A percentile compares a stretch with the other conserved stretches of the same genome.
These are phyloP conservation scores for Pelochelys cantorii DNA, from an alignment of 2,797 vertebrate species.

Conservation along the genomic window DNA sequence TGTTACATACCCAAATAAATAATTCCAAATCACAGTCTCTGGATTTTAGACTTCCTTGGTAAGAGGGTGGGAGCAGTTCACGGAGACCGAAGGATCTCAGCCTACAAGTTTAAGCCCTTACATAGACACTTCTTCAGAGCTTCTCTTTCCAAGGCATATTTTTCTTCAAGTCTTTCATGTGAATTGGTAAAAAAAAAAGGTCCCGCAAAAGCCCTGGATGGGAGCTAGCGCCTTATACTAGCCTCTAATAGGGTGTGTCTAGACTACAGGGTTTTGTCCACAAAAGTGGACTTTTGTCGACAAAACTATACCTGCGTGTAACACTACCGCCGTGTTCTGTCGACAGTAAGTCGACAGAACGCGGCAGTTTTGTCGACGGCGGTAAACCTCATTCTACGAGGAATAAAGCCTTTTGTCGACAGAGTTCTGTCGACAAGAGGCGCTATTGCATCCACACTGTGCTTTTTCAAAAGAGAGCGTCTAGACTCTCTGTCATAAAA, in stretches of 20 bases:
- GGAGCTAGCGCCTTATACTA: neutral
- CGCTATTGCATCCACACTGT: too few relatives aligned
- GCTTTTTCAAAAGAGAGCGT: too few relatives aligned
- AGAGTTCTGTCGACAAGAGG: too few relatives aligned
- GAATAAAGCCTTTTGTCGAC: too few relatives aligned
- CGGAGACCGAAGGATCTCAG: neutral
- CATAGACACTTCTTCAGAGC: neutral
- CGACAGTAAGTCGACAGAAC: too few relatives aligned
- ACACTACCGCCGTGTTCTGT: too few relatives aligned
- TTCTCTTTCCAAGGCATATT: neutral
- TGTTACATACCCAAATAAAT: neutral
- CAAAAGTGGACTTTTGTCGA: too few relatives aligned
- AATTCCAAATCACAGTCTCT: neutral
- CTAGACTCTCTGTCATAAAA: too few relatives aligned
- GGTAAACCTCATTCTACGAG: too few relatives aligned
- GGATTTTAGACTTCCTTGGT: fast-evolving
- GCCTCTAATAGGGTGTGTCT: neutral
- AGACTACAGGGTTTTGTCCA: too few relatives aligned
- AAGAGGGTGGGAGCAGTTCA: neutral
- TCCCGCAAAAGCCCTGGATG: neutral
- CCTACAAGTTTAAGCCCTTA: neutral
- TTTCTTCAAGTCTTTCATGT: neutral
- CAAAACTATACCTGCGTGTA: too few relatives aligned
- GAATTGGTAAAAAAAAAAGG: neutral
- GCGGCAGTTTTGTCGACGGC: too few relatives aligned